Conservation (phyloP, 2,113 vertebrate genomes). For the Tyrannus savana region DNA sequence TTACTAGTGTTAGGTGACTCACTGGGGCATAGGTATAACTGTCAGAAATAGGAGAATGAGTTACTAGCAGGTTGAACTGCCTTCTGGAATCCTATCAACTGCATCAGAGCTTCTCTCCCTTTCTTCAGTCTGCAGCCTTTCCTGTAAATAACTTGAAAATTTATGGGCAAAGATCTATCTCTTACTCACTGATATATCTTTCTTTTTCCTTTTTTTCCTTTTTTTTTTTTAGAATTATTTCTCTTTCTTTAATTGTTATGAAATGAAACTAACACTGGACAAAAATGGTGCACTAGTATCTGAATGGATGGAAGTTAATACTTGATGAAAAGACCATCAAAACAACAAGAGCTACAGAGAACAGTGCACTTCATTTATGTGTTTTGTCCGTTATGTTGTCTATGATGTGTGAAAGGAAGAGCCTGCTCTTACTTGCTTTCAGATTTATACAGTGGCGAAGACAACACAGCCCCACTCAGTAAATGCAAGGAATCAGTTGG, state of each 20-base stretch:
- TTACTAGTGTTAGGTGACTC: background rate
- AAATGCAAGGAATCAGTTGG: background rate
- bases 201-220: background rate
- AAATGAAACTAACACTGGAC: background rate
- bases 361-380: background rate
- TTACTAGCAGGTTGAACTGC: background rate
- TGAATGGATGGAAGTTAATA: background rate
- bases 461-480: background rate
- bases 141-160: background rate
- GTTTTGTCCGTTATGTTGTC: background rate
- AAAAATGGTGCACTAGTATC: background rate
- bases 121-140: background rate
- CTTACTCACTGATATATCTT: too few species aligned
- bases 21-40: fast-evolving
- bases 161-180: background rate
- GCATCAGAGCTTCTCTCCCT: background rate
- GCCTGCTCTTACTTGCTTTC: background rate
- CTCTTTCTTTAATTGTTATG: background rate
- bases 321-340: background rate
- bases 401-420: background rate
- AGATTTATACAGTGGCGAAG: background rate
- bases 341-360: background rate
- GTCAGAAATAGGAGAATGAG: background rate
- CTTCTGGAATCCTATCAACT: background rate
- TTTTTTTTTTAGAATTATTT: background rate